phyloP scores from a whole-genome alignment of 2,113 vertebrate genomes.

The Cephalopterus ornatus region DNA sequence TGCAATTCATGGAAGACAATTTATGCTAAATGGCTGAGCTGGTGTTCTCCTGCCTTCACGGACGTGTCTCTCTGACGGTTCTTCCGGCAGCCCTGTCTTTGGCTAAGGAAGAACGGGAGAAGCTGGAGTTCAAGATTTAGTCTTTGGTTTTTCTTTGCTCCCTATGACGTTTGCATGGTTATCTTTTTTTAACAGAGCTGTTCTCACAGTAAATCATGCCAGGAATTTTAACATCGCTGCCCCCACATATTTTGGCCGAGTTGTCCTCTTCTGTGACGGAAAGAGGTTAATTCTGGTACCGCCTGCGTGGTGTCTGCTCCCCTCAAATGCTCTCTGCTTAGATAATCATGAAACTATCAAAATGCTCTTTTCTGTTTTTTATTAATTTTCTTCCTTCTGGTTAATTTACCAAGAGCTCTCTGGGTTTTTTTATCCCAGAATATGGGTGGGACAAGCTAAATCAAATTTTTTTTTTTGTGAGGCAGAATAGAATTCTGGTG shows the following conservation, averaged over 20 bases:
- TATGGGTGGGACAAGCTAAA: not conserved
- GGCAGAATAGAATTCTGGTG: not conserved
- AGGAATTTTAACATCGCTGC: not conserved
- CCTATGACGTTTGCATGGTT: not conserved
- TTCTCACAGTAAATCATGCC: not conserved
- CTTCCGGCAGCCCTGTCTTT: not conserved
- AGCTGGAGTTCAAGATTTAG: not conserved
- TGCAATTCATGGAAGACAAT: not conserved
- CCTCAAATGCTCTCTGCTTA: not conserved
- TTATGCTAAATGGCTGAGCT: not conserved
- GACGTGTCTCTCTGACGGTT: fast-evolving
- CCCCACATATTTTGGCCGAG: not conserved
- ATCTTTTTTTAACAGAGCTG: not conserved
- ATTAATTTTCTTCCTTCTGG: not conserved
- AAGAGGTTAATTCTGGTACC: not conserved
- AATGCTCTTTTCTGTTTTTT: not conserved
- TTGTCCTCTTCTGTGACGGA: not conserved
- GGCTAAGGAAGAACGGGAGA: not conserved
- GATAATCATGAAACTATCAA: not conserved
- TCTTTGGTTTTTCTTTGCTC: not conserved
- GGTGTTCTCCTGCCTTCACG: not conserved
- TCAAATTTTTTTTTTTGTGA: not conserved
- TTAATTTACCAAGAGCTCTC: not conserved
- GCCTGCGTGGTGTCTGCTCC: not conserved
- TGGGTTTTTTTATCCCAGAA: not conserved